These are phyloP conservation scores for Zele albiditarsus DNA, from an alignment of 2,888 invertebrate genomes.

Conservation along the genomic window DNA sequence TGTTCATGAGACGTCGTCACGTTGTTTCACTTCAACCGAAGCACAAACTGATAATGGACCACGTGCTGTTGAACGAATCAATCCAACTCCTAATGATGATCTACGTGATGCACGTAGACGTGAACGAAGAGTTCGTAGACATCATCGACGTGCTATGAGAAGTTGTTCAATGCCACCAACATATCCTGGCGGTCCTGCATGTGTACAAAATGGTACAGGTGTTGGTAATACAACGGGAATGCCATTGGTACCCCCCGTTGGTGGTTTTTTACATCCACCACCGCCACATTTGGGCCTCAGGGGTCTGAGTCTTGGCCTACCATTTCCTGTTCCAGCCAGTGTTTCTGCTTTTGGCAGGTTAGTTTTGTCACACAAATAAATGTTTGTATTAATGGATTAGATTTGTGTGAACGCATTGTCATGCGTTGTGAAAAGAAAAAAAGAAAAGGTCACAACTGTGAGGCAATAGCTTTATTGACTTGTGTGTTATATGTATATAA, in stretches of 20 bases:
- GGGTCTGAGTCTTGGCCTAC: constrained; percentile 69
- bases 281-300: constrained; percentile 69
- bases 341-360: constrained; percentile 71
- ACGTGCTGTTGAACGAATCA: constrained; percentile 40
- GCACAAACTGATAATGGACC: constrained; percentile 66
- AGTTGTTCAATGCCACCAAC: constrained; percentile 67
- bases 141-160: constrained; percentile 64
- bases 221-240: constrained; percentile 55
- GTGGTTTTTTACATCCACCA: constrained; percentile 68
- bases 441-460: not conserved
- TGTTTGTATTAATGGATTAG: not conserved
- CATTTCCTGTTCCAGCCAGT: constrained; percentile 69
- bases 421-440: not conserved
- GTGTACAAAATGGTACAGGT: constrained; percentile 50
- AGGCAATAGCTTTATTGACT: constrained; percentile 6
- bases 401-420: not conserved
- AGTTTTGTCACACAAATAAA: constrained; percentile 39
- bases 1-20: constrained; percentile 35
- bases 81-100: constrained; percentile 54
- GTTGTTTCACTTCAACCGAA: constrained; percentile 69
- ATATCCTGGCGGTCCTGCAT: constrained; percentile 59
- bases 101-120: constrained; percentile 65
- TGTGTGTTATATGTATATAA: not conserved
- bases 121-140: constrained; percentile 66
- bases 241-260: constrained; percentile 60